phyloP scores from a whole-genome alignment of 2,888 invertebrate species.

The Calephelis perditalis region DNA sequence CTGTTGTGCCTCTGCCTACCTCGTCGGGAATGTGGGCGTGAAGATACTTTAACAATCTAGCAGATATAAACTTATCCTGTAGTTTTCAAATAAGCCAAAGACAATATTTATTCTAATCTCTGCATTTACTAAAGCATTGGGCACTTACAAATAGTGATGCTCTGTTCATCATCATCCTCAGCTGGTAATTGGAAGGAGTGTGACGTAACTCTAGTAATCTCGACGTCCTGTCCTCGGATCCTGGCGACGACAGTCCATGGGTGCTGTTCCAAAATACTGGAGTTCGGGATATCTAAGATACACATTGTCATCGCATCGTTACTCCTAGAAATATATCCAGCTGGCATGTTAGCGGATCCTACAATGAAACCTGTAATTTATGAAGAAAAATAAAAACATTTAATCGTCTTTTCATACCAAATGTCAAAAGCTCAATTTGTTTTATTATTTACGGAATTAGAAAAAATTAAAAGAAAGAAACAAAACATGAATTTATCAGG shows the following conservation, averaged over 20 bases:
- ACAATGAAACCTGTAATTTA: constrained; percentile 46
- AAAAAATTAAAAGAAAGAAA: too few species aligned
- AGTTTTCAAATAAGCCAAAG: too few species aligned
- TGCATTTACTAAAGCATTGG: not conserved
- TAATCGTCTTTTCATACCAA: too few species aligned
- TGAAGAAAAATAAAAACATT: too few species aligned
- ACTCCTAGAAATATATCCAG: constrained; percentile 32
- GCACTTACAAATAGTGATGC: constrained; percentile 7
- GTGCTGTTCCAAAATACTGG: constrained; percentile 40
- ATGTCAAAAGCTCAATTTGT: too few species aligned
- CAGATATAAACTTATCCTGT: too few species aligned
- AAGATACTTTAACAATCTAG: too few species aligned
- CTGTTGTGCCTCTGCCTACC: too few species aligned
- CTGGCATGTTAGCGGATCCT: constrained; percentile 33
- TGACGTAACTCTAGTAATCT: constrained; percentile 38
- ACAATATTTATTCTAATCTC: too few species aligned
- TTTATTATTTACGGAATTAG: too few species aligned
- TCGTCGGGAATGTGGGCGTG: too few species aligned
- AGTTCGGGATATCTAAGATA: constrained; percentile 34
- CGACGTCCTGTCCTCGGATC: constrained; percentile 38
- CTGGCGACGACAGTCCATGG: constrained; percentile 56
- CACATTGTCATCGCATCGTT: constrained; percentile 38
- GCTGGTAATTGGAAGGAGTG: constrained; percentile 27
- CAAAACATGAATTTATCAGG: too few species aligned
- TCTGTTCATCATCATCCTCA: constrained; percentile 6